Base-by-base conservation (phyloP, 2,888 invertebrate species). In the Eupithecia dodoneata region DNA sequence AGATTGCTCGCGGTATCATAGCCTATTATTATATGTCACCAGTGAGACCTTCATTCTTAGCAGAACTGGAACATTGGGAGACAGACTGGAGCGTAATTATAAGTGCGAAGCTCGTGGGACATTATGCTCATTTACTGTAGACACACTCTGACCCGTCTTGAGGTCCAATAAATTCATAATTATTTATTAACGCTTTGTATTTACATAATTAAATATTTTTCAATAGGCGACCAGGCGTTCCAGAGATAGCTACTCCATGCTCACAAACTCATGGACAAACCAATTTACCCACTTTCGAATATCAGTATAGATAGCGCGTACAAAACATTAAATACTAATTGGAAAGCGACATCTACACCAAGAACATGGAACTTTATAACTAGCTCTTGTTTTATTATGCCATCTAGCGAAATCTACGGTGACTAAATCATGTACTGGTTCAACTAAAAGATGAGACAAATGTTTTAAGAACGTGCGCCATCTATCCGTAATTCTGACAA, bases 331-430 rank as follows among this genome's bases (percentile, higher is more conserved):
- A 15, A 4, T 41, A 1, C 7, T 13, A 6, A 3, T 5, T 3
- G 0, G 6, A 66, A 66, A 72, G 71, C n/a, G 71, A 47, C 74
- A 75, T 47, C 72, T 12, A 45, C 6, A 13, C 41, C 13, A 7
- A 30, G 18, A 44, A 18, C n/a, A 44, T 18, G 44, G n/a, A 15
- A 47, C 2, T 63, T 18, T 71, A 71, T 70, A 52, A n/a, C 30
- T 52, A n/a, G 72, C 9, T 15, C 15, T 30, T 12, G 63, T 30
- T 63, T 10, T 9, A 12, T 10, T 30, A 63, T 74, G 81, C 76
- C 82, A 86, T 84, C 86, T 83, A 66, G 81, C 80, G 4, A 72
- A 63, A 30, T 49, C 3, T 41, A 2, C 47, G 15, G 70, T n/a
- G 80, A 81, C 76, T 63, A 72, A n/a, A 67, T 69, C 42, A 66